A percentile compares a stretch with the other conserved stretches of the same genome.
These are phyloP conservation scores for Stratiolaelaps scimitus DNA, from an alignment of 1,140 invertebrate genomes.

Conservation along the genomic window DNA sequence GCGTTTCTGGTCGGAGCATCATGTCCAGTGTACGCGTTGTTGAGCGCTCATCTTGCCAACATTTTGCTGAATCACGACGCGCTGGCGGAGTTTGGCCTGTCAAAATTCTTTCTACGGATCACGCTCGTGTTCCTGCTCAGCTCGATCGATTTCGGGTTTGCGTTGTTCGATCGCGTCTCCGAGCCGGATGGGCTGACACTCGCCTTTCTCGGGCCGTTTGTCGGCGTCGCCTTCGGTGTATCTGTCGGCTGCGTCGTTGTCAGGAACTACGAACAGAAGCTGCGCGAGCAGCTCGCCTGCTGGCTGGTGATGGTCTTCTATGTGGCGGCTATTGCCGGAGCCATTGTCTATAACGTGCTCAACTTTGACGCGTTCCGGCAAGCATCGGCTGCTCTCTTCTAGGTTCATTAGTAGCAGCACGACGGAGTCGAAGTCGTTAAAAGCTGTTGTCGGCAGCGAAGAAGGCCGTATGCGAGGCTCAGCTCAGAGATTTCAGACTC, in stretches of 20 bases:
- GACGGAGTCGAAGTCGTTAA: background rate
- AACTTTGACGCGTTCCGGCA: constrained; percentile 40
- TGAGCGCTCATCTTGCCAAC: constrained; percentile 86
- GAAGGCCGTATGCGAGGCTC: no score
- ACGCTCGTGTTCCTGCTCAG: constrained; percentile 20
- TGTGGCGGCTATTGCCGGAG: constrained; percentile 76
- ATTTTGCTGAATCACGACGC: constrained; percentile 80
- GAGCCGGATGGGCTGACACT: constrained; percentile 54
- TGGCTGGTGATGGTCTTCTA: constrained; percentile 88
- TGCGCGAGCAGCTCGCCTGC: constrained; percentile 85
- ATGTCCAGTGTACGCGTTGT: constrained; percentile 73
- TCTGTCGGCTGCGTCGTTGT: constrained; percentile 78
- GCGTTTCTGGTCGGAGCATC: constrained; percentile 85
- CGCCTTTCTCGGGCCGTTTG: constrained; percentile 85
- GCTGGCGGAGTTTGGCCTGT: constrained; percentile 85
- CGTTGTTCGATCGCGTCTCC: constrained; percentile 67
- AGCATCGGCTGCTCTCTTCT: constrained; percentile 18
- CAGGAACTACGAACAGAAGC: constrained; percentile 88
- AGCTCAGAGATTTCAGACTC: no score
- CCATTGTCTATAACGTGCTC: constrained; percentile 77
- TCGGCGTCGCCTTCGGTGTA: constrained; percentile 72
- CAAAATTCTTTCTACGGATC: constrained; percentile 41
- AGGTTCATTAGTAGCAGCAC: background rate
- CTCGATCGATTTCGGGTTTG: constrained; percentile 87
- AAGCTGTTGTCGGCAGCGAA: no score